Base-by-base conservation (phyloP, 2,113 vertebrate species). In the Chunga burmeisteri region DNA sequence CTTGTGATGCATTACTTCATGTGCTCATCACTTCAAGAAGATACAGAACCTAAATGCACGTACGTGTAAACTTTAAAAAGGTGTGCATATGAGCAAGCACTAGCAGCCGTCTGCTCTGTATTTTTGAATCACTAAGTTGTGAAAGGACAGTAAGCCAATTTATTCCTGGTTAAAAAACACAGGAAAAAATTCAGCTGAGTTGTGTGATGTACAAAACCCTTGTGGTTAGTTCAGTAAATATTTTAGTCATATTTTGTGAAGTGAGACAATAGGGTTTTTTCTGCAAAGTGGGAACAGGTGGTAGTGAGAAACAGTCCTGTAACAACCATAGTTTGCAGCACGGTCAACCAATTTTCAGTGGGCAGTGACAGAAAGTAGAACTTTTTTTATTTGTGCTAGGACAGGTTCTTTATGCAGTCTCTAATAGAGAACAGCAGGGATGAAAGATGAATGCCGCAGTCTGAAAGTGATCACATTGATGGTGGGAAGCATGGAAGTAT, bases 1-100 rank as follows among this genome's bases (percentile, higher is more conserved):
- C 47, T 84, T 50, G 14, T 23, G 40, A 38, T 55, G 22, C 19
- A 16, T 78, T 62, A 19, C 16, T 68, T 78, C n/a, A 10, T 67
- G 15, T 13, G 61, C 53, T 89, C 17, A 18, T 68, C 6, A 1
- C 58, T 77, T 65, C 46, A 32, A 42, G 71, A 81, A 46, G 20
- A 44, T 32, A 13, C 0, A 2, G 6, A 77, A 13, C 8, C 21
- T 17, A 30, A 61, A 7, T 0, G 3, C 17, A 3, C 10, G 8
- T 38, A 12, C 16, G 12, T 38, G 16, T 18, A 10, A 9, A 26
- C 13, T 23, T 42, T 13, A 9, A 9, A 70, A 82, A 85, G 25
- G 12, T 68, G 22, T 42, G 42, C 9, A 3, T 62, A 12, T 18
- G 23, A 61, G n/a, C 90, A 80, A 67, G 29, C 36, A 18, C 29